Evolutionary conservation across 2,888 invertebrate species (phyloP), one percentile per base, ranked within the genome.

Genomic region (Beris chalybata): DNA sequence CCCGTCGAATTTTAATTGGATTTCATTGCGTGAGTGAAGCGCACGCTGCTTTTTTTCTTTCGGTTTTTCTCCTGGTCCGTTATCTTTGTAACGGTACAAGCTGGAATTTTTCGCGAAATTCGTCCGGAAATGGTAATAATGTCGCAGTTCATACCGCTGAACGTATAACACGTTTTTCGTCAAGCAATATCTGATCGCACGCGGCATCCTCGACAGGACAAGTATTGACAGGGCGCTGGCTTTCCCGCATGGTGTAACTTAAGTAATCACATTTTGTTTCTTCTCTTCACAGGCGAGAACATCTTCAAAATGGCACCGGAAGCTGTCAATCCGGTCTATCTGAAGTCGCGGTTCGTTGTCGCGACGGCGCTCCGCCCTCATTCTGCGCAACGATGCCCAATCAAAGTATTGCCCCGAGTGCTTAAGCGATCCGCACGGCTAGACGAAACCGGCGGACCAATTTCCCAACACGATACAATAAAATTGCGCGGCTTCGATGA

Each of bases 401-500:
- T 88, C 92, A 55, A 87, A 86, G 76, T 84, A 83, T 69, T 86
- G 89, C 74, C 91, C 93, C n/a, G 86, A 87, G 72, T 89, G 87
- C 79, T 79, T 88, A 70, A 84, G 86, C 71, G 83, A 85, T 73
- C 78, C 63, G 9, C 75, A 73, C 84, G 87, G 68, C 87, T 87
- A 73, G 92, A 91, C 72, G 93, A 94, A 78, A 95, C 95, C 4
- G 89, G 89, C 68, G 96, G 95, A 53, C 96, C 96, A 54, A 90
- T 91, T 69, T 95, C 95, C 69, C 92, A 95, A 77, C 79, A 89
- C 75, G 97, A 97, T 74, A 94, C 93, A 45, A 97, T 97, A 74
- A 97, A 97, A 80, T 83, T 97, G 73, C 89, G 91, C 56, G 97
- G 97, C 15, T 97, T 97, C 81, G 95, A 96, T 74, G 93, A 91